Percentiles rank a stretch among this genome's conserved stretches.
Evolutionary conservation across 1,140 invertebrate species (phyloP).

Genomic region (Leptestheria dahalacensis): DNA sequence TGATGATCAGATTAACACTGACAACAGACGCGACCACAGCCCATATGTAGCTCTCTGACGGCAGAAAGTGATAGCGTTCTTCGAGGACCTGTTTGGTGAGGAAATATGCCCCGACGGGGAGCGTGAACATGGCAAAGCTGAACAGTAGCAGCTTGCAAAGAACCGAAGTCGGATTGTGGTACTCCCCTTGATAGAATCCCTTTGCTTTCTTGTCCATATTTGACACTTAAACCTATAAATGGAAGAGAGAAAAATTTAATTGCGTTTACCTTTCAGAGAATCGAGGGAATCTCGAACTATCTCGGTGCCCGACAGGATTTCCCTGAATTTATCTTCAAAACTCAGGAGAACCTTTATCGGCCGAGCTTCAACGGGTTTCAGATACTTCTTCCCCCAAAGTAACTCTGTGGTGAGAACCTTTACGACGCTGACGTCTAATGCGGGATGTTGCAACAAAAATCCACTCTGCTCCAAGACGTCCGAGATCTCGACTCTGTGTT

Average conservation of each 20-base stretch:
- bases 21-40: conserved; percentile 57
- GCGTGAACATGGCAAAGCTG: conserved; percentile 62
- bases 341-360: conserved; percentile 47
- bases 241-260: neutral
- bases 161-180: neutral
- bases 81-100: conserved; percentile 42
- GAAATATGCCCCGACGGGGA: conserved; percentile 61
- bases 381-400: conserved; percentile 51
- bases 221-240: neutral
- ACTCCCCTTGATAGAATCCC: conserved; percentile 5
- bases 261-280: neutral
- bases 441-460: conserved; percentile 46
- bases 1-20: conserved; percentile 60
- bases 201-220: conserved; percentile 7
- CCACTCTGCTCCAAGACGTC: conserved; percentile 35
- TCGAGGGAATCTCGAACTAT: neutral
- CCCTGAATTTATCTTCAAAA: conserved; percentile 33
- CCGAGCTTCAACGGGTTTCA: conserved; percentile 40
- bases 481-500: conserved; percentile 44
- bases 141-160: conserved; percentile 44
- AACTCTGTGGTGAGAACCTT: conserved; percentile 62
- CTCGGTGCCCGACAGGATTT: neutral
- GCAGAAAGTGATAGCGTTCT: conserved; percentile 38
- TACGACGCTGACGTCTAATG: conserved; percentile 50
- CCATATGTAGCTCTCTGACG: conserved; percentile 38